Base-by-base conservation (phyloP, 2,797 vertebrate genomes). In the Parauchenoglanis ngamensis region DNA sequence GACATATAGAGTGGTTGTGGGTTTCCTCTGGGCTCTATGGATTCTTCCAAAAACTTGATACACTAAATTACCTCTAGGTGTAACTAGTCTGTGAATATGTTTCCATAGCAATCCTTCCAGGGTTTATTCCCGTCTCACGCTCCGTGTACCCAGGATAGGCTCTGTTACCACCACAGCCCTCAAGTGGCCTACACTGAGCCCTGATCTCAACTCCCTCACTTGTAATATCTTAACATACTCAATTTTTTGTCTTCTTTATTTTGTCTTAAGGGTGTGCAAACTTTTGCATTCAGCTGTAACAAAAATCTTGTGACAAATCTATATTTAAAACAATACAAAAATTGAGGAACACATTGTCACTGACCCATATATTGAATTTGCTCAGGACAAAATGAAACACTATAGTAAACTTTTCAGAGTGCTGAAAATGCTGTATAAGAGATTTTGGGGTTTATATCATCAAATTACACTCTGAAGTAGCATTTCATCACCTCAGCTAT, bases 401-500 rank as follows among this genome's bases (percentile, higher is more conserved):
- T 79, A 7, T 86, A 85, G 86, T 76, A 88, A 87, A 83, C 72
- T 90, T 90, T 77, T 72, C 68, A 61, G 82, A 81, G 70, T 89
- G 83, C 84, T 88, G 85, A 84, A 81, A 89, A 87, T 88, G 88
- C 90, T 81, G 84, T 80, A 82, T 75, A 86, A 61, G 86, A 28
- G 46, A 76, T 77, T 88, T 83, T 88, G 40, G 86, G 88, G 85
- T 72, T 88, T 86, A 82, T 85, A 88, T 88, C 82, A 88, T 89
- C 85, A 87, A n/a, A 87, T 91, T 90, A 90, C 85, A 87, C 82
- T 83, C 83, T 75, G 31, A 85, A 83, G 88, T 77, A 84, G 86
- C 85, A 85, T 88, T 91, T 89, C 81, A 72, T 89, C 88, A 89
- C 63, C 73, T 89, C 78, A 73, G 90, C 89, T 88, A 87, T 86